Evolutionary conservation across 2,888 invertebrate genomes (phyloP), one percentile per base, ranked within the genome.

Genomic region (Cryptocheilus praepositus): DNA sequence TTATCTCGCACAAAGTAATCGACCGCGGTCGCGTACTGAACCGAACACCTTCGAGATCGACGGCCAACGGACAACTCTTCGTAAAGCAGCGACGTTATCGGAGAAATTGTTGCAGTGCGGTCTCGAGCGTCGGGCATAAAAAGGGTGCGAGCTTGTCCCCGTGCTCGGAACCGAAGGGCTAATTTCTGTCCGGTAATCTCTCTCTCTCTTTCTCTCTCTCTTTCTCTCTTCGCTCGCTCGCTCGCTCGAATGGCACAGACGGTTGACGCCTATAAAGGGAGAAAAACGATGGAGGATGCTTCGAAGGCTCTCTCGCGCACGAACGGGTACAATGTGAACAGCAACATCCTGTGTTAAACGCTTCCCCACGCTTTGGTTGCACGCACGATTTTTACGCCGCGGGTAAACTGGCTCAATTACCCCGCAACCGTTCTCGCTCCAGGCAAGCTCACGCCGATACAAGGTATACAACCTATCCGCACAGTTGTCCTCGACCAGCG

Each of bases 271-370:
- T 61, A 21, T 53, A 63, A 49, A 57, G 45, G 28, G 61, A 22
- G 46, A 54, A 51, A 58, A 57, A 53, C 64, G 68, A 71, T 63
- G 64, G 63, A 64, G 53, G 45, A 28, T 25, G 59, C 22, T 0
- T 21, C 53, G 55, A 19, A 25, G 54, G 43, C 22, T 52, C 7
- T 28, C 28, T 28, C 28, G 28, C 28, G 67, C 74, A 74, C 72
- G 71, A 71, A 80, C 55, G 57, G 61, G 13, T 62, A 59, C 61
- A 64, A 73, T 67, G 60, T 60, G 59, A 63, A 67, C 55, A 75
- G 55, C 46, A 71, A 79, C 81, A 70, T 81, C 70, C 76, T 78
- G 74, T 63, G 76, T 69, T 70, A 76, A 79, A 74, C 61, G 76
- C 58, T 61, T 62, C 56, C 67, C 44, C 51, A 56, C 45, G 19